Percentiles rank a stretch among this genome's conserved stretches.
Evolutionary conservation across 2,888 invertebrate genomes (phyloP).

Genomic region (Pteria penguin): DNA sequence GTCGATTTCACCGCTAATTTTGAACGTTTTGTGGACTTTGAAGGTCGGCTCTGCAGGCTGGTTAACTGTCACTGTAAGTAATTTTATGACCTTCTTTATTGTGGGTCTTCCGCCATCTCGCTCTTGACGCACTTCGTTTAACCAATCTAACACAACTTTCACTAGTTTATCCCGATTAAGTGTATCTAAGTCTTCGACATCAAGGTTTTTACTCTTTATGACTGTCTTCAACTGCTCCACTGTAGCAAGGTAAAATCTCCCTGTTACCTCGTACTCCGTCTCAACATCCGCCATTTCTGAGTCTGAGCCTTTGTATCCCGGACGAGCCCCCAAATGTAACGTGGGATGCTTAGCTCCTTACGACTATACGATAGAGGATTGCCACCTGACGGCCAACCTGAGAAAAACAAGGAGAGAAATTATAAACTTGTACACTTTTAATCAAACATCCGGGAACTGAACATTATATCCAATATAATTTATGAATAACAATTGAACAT

Average conservation of each 20-base stretch:
- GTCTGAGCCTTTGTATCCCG: background rate
- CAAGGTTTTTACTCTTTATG: background rate
- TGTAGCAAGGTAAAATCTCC: background rate
- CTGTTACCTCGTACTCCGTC: background rate
- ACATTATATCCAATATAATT: too few species aligned
- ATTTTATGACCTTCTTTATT: too few species aligned
- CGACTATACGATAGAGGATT: too few species aligned
- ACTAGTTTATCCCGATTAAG: background rate
- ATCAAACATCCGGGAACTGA: too few species aligned
- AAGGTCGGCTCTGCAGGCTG: too few species aligned
- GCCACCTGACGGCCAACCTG: too few species aligned
- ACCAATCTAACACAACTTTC: background rate
- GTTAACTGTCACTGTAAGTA: too few species aligned
- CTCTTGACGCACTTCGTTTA: background rate
- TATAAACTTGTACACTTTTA: too few species aligned
- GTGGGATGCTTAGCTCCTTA: background rate
- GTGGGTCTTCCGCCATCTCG: background rate
- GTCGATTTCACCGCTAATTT: background rate
- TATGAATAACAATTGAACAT: too few species aligned
- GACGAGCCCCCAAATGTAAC: background rate
- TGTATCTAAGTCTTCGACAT: background rate
- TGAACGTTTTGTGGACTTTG: too few species aligned
- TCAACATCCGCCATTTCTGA: background rate
- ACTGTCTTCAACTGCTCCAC: background rate
- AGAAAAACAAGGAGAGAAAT: too few species aligned